Base-by-base conservation (phyloP, 2,797 vertebrate species). In the Spea hammondii region DNA sequence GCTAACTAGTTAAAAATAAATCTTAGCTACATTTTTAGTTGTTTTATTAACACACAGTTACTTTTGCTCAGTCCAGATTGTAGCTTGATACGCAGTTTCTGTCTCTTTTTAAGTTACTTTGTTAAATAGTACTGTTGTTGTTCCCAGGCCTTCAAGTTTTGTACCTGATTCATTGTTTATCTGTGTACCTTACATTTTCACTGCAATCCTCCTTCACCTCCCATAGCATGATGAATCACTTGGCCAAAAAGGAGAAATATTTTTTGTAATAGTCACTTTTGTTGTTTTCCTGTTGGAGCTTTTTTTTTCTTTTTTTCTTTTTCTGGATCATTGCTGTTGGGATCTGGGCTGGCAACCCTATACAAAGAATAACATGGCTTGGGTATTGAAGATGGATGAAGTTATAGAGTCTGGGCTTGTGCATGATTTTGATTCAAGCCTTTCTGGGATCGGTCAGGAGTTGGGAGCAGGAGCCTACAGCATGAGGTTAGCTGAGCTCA, bases 361-460 rank as follows among this genome's bases (percentile, higher is more conserved):
- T 67, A 13, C 11, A 6, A 48, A n/a, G 8, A 84, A 86, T 89
- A 89, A 92, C 60, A 98, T 98, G 97, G 95, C 96, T 91, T 98
- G 97, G 96, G 95, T 97, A 88, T 93, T 98, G 92, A 98, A 97
- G 94, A 98, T 98, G 96, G 97, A 98, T 88, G 96, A 98, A 86
- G 96, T 95, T 87, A 98, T 98, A 85, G 97, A 98, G 93, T 96
- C 96, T 12, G 96, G 96, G 84, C 93, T 99, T 86, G 96, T 96
- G 90, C 96, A 99, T 88, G 97, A 98, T 89, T 99, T 99, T 86
- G 97, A 98, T 87, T 94, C 97, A 89, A 99, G 96, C 76, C 92
- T 99, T 77, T 96, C 96, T 75, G 97, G 96, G 82, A 98, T 98
- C 88, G 96, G 97, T 44, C 97, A 99, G 89, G 97, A 99, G 92